phyloP scores from a whole-genome alignment of 2,888 invertebrate species.

The Tetheella fluctuosa region DNA sequence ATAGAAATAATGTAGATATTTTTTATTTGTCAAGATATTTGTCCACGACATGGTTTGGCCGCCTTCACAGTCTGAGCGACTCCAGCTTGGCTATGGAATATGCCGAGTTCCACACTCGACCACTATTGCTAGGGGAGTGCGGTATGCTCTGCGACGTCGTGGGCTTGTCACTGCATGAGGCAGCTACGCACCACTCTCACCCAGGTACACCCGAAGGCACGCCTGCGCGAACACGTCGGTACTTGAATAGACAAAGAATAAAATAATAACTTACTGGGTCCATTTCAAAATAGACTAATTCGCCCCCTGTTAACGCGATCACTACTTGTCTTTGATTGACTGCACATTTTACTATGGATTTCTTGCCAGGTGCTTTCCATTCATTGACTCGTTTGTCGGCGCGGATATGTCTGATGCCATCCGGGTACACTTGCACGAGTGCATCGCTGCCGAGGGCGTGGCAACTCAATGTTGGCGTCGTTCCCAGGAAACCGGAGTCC shows the following conservation, averaged over 20 bases:
- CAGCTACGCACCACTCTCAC: constrained; percentile 80
- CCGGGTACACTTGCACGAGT: constrained; percentile 99
- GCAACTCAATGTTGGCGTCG: constrained; percentile 99
- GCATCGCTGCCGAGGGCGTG: constrained; percentile 99
- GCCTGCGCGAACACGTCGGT: constrained; percentile 68
- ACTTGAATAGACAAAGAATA: constrained; percentile 11
- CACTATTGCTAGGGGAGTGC: constrained; percentile 69
- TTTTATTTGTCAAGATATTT: constrained; percentile 38
- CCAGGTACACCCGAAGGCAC: constrained; percentile 57
- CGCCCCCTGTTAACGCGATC: constrained; percentile 98
- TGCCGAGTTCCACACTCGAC: constrained; percentile 85
- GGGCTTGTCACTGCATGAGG: constrained; percentile 79
- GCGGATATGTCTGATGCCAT: constrained; percentile 98
- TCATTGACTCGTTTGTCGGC: constrained; percentile 99
- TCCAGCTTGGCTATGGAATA: constrained; percentile 91
- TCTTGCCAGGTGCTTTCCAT: constrained; percentile 99
- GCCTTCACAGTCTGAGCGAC: constrained; percentile 87
- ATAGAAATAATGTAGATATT: constrained; percentile 12
- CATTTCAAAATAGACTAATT: constrained; percentile 99
- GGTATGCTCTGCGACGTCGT: constrained; percentile 86
- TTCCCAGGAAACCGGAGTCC: constrained; percentile 99
- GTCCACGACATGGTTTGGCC: constrained; percentile 89
- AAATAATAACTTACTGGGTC: constrained; percentile 91
- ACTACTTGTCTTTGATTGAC: constrained; percentile 99
- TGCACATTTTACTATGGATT: constrained; percentile 98